Conservation (phyloP, 1,140 invertebrate genomes). For the Penaeus vannamei region DNA sequence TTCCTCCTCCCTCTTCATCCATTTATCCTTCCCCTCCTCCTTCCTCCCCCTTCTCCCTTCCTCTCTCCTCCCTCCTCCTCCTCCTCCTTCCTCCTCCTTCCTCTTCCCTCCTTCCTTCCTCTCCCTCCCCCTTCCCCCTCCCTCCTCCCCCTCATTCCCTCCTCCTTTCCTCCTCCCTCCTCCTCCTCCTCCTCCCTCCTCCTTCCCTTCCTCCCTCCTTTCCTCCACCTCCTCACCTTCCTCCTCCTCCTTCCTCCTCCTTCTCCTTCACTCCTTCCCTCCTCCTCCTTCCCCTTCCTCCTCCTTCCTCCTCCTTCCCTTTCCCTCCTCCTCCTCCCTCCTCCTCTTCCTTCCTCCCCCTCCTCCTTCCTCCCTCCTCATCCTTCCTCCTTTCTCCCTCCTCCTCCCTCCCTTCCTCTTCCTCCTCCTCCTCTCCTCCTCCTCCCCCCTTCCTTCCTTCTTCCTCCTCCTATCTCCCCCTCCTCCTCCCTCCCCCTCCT, state of each 20-base stretch:
- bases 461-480: no score
- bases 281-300: neutral
- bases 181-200: neutral
- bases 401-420: neutral
- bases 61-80: neutral
- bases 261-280: neutral
- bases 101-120: slow-evolving; percentile 1
- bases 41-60: neutral
- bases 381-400: neutral
- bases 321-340: slow-evolving; percentile 6
- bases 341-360: neutral
- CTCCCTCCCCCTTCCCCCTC: neutral
- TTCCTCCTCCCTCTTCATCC: neutral
- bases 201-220: neutral
- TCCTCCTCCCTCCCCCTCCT: no score
- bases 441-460: neutral
- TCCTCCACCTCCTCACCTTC: neutral
- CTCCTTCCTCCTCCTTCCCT: neutral
- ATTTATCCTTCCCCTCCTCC: neutral
- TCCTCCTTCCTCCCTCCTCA: neutral
- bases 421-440: neutral
- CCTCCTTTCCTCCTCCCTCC: slow-evolving; percentile 20
- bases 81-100: neutral
- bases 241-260: neutral
- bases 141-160: slow-evolving; percentile 1